Percentiles rank a stretch among this genome's conserved stretches.
phyloP scores from a whole-genome alignment of 1,140 invertebrate species.

The Gyrodactylus salaris region DNA sequence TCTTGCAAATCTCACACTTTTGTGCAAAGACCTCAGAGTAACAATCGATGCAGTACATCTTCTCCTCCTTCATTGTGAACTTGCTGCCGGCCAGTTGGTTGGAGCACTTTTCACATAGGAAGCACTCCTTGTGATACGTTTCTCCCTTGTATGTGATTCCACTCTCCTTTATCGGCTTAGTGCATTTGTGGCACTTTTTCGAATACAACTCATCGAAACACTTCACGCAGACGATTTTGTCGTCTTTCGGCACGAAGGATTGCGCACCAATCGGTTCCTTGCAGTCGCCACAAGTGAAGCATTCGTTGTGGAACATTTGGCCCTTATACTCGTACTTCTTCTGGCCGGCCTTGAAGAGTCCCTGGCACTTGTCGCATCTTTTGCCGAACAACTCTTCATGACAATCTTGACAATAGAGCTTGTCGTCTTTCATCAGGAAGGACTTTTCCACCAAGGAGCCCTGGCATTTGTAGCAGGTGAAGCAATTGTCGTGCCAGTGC shows the following conservation, averaged over 20 bases:
- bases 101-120: conserved; percentile 70
- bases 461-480: neutral
- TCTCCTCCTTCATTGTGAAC: conserved; percentile 73
- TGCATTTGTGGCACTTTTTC: conserved; percentile 76
- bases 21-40: conserved; percentile 83
- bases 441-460: neutral
- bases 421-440: neutral
- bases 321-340: conserved; percentile 5
- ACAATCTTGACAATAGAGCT: conserved; percentile 2
- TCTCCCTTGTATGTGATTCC: conserved; percentile 92
- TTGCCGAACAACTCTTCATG: neutral
- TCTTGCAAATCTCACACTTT: conserved; percentile 58
- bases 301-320: conserved; percentile 56
- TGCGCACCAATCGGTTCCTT: conserved; percentile 72
- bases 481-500: conserved; percentile 3
- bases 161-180: conserved; percentile 65
- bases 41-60: conserved; percentile 81
- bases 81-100: conserved; percentile 61
- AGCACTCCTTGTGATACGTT: conserved; percentile 84
- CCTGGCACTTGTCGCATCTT: neutral
- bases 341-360: neutral
- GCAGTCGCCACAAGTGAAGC: conserved; percentile 89
- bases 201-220: conserved; percentile 93
- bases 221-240: conserved; percentile 89
- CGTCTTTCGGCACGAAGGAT: conserved; percentile 65